phyloP scores from a whole-genome alignment of 2,888 invertebrate genomes.

The Axea sp. region DNA sequence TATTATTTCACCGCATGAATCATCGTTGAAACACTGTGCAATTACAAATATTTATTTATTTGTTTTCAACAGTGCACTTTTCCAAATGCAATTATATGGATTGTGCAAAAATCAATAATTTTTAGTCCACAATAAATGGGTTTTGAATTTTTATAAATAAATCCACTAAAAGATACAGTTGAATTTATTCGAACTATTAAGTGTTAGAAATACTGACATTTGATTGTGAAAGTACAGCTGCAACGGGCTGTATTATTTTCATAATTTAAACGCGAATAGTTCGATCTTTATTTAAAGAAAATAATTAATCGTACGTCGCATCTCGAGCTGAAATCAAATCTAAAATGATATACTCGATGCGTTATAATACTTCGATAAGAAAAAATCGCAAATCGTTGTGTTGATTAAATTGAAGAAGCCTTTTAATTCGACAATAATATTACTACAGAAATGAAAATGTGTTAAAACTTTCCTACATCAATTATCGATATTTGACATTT shows the following conservation, averaged over 20 bases:
- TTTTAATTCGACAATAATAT: not conserved
- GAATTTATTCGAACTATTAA: no score
- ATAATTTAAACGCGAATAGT: slow-evolving; percentile 22
- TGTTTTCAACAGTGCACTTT: no score
- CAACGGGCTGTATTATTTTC: slow-evolving; percentile 34
- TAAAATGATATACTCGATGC: not conserved
- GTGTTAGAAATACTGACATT: slow-evolving; percentile 43
- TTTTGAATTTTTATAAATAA: no score
- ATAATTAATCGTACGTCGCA: slow-evolving; percentile 9
- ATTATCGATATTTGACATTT: slow-evolving; percentile 49
- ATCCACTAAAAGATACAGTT: no score
- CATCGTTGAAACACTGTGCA: no score
- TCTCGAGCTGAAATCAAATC: not conserved
- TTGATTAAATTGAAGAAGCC: not conserved
- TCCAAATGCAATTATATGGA: no score
- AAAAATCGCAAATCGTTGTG: not conserved
- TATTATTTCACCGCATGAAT: no score
- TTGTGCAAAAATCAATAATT: no score
- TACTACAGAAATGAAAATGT: not conserved
- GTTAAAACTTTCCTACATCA: slow-evolving; percentile 6
- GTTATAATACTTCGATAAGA: not conserved
- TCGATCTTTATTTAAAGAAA: slow-evolving; percentile 14
- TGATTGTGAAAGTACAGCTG: slow-evolving; percentile 43
- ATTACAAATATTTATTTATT: no score
- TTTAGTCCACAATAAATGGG: no score